These are phyloP conservation scores for Drosophila pseudoananassae DNA, from an alignment of 1,140 invertebrate species.

Conservation along the genomic window DNA sequence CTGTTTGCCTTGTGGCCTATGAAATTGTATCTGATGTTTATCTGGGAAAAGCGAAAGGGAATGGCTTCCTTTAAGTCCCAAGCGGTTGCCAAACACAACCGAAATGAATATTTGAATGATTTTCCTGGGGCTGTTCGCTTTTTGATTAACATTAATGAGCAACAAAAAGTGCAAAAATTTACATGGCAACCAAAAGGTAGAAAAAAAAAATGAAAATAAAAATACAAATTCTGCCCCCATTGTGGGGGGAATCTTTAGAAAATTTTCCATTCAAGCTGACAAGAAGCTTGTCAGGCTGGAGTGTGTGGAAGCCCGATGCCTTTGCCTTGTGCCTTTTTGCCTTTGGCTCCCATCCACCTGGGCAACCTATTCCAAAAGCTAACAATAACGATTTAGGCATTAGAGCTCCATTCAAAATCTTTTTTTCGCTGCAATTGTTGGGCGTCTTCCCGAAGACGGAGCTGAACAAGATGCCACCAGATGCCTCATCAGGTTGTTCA, in stretches of 20 bases:
- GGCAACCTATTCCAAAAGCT: conserved; percentile 26
- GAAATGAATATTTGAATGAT: conserved; percentile 33
- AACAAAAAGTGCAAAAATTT: conserved; percentile 79
- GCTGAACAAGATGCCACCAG: conserved; percentile 23
- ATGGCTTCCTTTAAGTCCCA: conserved; percentile 34
- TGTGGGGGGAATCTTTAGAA: conserved; percentile 62
- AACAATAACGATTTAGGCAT: conserved; percentile 77
- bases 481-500: conserved; percentile 49
- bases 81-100: conserved; percentile 45
- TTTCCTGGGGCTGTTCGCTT: conserved; percentile 50
- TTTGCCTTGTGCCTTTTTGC: neutral
- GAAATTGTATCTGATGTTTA: conserved; percentile 77
- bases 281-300: conserved; percentile 50
- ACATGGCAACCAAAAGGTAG: conserved; percentile 57
- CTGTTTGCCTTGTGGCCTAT: conserved; percentile 79
- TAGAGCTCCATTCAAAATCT: conserved; percentile 67
- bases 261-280: conserved; percentile 59
- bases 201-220: neutral
- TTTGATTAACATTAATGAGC: conserved; percentile 79
- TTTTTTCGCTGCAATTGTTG: conserved; percentile 65
- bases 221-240: conserved; percentile 22
- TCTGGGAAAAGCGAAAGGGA: conserved; percentile 26
- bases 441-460: conserved; percentile 39
- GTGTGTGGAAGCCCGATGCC: conserved; percentile 36
- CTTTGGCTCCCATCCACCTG: conserved; percentile 20